Conservation (phyloP, 2,888 invertebrate species). For the Drosophila hawaiiensis region DNA sequence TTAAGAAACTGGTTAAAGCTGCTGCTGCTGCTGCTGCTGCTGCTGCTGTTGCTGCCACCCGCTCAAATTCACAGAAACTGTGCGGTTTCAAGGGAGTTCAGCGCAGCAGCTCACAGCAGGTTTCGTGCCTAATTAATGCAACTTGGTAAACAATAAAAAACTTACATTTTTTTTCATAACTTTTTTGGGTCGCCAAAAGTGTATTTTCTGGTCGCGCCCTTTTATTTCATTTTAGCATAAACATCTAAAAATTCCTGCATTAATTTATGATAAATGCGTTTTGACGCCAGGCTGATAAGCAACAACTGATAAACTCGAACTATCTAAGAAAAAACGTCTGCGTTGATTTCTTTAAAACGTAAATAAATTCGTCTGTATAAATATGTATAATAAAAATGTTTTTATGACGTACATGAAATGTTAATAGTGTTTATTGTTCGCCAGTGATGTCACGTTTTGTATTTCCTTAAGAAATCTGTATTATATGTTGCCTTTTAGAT, state of each 20-base stretch:
- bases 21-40: not conserved
- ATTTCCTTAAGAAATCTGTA: slow-evolving; percentile 10
- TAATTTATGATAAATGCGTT: slow-evolving; percentile 52
- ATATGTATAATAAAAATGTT: slow-evolving; percentile 31
- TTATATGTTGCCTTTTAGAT: slow-evolving; percentile 2
- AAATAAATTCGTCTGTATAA: slow-evolving; percentile 34
- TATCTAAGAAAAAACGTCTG: not conserved
- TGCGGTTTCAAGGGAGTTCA: slow-evolving; percentile 6
- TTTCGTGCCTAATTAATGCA: slow-evolving; percentile 75
- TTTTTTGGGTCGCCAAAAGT: slow-evolving; percentile 35
- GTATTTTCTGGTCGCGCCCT: slow-evolving; percentile 56
- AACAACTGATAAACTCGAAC: slow-evolving; percentile 49
- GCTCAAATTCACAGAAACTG: slow-evolving; percentile 51
- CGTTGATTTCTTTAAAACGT: slow-evolving; percentile 29
- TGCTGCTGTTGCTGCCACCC: slow-evolving; percentile 53
- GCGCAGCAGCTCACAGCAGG: slow-evolving; percentile 56
- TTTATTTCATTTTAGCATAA: slow-evolving; percentile 61
- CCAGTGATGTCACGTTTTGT: slow-evolving; percentile 43
- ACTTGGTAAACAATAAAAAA: slow-evolving; percentile 45
- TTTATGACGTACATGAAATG: slow-evolving; percentile 42
- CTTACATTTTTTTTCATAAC: not conserved
- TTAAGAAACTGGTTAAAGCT: slow-evolving; percentile 44
- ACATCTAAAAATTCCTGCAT: slow-evolving; percentile 54
- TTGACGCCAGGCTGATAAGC: slow-evolving; percentile 46
- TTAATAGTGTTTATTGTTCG: slow-evolving; percentile 17